These are phyloP conservation scores for Subacronicta megacephala DNA, from an alignment of 2,888 invertebrate species.

Conservation along the genomic window DNA sequence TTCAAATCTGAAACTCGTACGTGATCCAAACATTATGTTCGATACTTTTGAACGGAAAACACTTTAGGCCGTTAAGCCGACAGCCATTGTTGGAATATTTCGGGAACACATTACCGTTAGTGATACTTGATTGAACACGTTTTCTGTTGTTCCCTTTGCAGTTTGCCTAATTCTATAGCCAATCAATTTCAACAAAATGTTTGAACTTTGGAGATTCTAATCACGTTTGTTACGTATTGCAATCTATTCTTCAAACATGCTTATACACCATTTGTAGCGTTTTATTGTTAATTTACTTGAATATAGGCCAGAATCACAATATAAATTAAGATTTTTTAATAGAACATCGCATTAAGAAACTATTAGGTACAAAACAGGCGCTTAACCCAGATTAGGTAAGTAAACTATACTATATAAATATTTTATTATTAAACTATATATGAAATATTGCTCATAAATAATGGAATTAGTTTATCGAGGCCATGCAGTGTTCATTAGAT, in stretches of 20 bases:
- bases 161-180: background rate
- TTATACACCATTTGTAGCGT: too few species aligned
- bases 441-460: too few species aligned
- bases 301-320: too few species aligned
- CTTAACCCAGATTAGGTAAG: background rate
- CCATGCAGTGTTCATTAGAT: conserved; percentile 42
- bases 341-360: too few species aligned
- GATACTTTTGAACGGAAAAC: conserved; percentile 7
- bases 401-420: too few species aligned
- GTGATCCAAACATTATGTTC: conserved; percentile 1
- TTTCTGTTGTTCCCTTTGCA: background rate
- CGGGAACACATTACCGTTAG: conserved; percentile 11
- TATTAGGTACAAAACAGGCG: too few species aligned
- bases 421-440: too few species aligned
- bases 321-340: too few species aligned
- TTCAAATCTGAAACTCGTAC: conserved; percentile 9
- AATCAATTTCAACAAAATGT: background rate
- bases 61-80: background rate
- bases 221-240: background rate
- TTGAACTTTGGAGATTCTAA: background rate
- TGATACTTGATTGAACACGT: conserved; percentile 5
- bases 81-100: conserved; percentile 10
- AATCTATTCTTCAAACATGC: too few species aligned
- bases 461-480: too few species aligned
- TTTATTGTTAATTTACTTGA: too few species aligned